Conservation (phyloP, 2,888 invertebrate genomes). For the Caenorhabditis plicata region DNA sequence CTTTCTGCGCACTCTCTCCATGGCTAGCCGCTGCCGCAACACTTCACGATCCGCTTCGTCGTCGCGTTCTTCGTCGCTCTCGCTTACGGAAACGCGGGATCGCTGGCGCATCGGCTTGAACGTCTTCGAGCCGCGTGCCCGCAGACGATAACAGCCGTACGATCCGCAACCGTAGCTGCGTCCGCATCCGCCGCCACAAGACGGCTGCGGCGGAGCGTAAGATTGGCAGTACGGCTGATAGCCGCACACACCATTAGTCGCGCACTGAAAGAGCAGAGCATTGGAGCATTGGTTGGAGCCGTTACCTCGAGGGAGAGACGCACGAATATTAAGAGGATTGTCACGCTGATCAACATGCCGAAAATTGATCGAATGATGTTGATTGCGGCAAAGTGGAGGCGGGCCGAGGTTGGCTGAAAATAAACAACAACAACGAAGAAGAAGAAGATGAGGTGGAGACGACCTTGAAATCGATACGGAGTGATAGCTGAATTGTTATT, state of each 20-base stretch:
- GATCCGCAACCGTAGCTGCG: constrained; percentile 45
- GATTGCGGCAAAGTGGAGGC: no score
- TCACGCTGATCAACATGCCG: no score
- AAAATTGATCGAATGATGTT: no score
- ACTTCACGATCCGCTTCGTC: constrained; percentile 33
- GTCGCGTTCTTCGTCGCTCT: constrained; percentile 9
- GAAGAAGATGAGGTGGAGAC: no score
- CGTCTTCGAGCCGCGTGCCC: constrained; percentile 49
- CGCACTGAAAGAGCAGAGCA: constrained; percentile 55
- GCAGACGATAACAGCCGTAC: constrained; percentile 45
- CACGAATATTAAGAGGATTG: no score
- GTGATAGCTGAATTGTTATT: no score
- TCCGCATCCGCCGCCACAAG: constrained; percentile 39
- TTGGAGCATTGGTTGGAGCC: neutral
- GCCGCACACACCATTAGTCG: constrained; percentile 57
- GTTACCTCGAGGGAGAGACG: no score
- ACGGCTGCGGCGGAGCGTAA: constrained; percentile 25
- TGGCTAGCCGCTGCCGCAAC: constrained; percentile 33
- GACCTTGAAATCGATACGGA: no score
- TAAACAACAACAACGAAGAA: no score
- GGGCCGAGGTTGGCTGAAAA: no score
- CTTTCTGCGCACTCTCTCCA: constrained; percentile 28
- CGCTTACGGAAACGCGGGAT: constrained; percentile 18
- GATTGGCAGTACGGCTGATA: constrained; percentile 39
- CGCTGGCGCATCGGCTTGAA: constrained; percentile 41